Evolutionary conservation across 2,888 invertebrate species (phyloP), one percentile per base, ranked within the genome.

Genomic region (Eupeodes latifasciatus): DNA sequence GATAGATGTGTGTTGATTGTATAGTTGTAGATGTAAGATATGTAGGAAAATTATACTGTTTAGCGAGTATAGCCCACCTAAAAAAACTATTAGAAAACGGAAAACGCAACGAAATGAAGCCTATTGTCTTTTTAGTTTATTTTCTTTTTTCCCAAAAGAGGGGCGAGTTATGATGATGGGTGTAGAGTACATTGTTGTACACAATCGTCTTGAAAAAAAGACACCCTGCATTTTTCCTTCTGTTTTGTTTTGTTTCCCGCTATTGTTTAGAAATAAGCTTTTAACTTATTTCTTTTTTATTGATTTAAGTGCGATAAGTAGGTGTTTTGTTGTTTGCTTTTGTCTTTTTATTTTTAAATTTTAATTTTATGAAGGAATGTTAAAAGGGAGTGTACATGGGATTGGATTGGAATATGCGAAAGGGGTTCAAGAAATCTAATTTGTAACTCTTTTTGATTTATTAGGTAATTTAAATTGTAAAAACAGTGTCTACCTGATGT

Each of bases 271-370:
- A 61, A 75, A 82, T 69, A 55, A 82, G 80, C 64, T 85, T 72
- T 72, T 72, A 57, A 72, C 51, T 72, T 59, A 72, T 85, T 81
- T 64, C 49, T 69, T 67, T 75, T 75, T 49, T 57, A 51, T 55
- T 72, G 83, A 83, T 83, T 83, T 66, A 44, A 67, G 66, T 19
- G 66, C 59, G 81, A 85, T 85, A 81, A 85, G 76, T 44, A 64
- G 80, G 72, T 62, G 74, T 67, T 67, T 75, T 77, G 57, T 66
- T 77, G 34, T 55, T 67, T 57, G 27, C 64, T 2, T 12, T 47
- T 57, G 5, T 59, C 6, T 34, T 12, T 61, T 59, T 44, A 7
- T n/a, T 44, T 49, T 27, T 66, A 67, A 7, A n/a, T 44, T 49
- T 27, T 66, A 67, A 61, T 59, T 61, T 40, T 69, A 34, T 53